Evolutionary conservation across 2,797 vertebrate genomes (phyloP), one percentile per base, ranked within the genome.

Genomic region (Hydrolagus colliei): DNA sequence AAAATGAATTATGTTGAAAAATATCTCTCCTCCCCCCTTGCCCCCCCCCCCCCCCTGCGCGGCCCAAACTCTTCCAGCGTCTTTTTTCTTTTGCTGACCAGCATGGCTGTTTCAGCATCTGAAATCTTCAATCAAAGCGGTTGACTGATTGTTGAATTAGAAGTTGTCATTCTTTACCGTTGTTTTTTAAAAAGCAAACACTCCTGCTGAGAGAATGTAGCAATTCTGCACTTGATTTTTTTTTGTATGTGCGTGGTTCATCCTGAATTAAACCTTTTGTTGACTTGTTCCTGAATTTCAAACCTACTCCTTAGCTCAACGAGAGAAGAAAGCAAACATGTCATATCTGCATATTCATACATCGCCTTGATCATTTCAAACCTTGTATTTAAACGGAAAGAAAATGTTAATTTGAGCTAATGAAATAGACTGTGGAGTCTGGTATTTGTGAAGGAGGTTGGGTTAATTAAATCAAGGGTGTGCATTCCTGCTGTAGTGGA

Each of bases 401-500:
- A 89, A 90, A 90, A 89, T 87, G 82, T 89, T 90, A 87, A 89
- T 90, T 91, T 89, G 89, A 86, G 87, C 78, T 88, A 90, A 91
- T 87, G 85, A 90, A 91, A 78, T 72, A 89, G 87, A 86, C 73
- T 82, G 89, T 73, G 85, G 87, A 86, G 76, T 89, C 67, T 89
- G 87, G 88, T 89, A 14, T 65, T 13, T 74, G 89, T 86, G 88
- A 89, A 90, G 89, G 88, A 86, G 85, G 74, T 89, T 90, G 89
- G 89, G 89, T 89, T 91, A 91, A 92, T 92, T 92, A 88, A 90
- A 89, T 82, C 86, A 87, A 87, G 87, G 82, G n/a, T 88, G 61
- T 18, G 6, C 88, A 72, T 89, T 78, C 87, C 61, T 89, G 88
- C 72, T 89, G 61, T 87, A 85, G 86, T 89, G 68, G 82, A 87